Conservation (phyloP, 2,113 vertebrate species). For the Numenius arquata region DNA sequence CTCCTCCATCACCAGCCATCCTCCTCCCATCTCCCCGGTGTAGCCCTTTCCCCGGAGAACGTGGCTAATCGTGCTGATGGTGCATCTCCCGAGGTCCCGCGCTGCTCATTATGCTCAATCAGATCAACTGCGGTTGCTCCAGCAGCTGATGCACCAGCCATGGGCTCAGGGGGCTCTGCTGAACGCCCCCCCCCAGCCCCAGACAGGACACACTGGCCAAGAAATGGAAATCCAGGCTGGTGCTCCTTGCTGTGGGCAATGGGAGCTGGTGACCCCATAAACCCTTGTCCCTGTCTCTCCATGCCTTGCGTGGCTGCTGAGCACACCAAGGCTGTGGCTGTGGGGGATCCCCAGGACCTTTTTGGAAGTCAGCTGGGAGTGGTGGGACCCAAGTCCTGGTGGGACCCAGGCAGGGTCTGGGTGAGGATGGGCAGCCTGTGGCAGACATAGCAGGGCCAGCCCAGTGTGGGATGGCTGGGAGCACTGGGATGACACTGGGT, state of each 20-base stretch:
- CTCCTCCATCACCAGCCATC: slow-evolving; percentile 44
- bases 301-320: neutral
- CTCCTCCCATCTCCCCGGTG: neutral
- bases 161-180: rapidly evolving
- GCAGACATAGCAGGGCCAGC: rapidly evolving
- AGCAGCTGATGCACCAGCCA: rapidly evolving
- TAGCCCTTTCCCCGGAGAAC: neutral
- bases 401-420: neutral
- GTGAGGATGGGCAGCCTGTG: neutral
- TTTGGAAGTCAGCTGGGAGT: neutral
- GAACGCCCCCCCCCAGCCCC: neutral
- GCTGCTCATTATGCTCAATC: neutral
- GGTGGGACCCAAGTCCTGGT: too few species aligned
- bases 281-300: neutral
- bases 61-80: neutral
- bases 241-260: neutral
- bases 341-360: neutral
- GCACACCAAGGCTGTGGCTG: neutral
- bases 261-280: neutral
- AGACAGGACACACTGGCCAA: neutral
- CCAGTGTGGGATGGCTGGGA: rapidly evolving
- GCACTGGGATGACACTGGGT: neutral
- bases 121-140: neutral
- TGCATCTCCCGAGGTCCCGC: neutral
- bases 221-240: neutral